Conservation (phyloP, 2,888 invertebrate genomes). For the Autographa pulchrina region DNA sequence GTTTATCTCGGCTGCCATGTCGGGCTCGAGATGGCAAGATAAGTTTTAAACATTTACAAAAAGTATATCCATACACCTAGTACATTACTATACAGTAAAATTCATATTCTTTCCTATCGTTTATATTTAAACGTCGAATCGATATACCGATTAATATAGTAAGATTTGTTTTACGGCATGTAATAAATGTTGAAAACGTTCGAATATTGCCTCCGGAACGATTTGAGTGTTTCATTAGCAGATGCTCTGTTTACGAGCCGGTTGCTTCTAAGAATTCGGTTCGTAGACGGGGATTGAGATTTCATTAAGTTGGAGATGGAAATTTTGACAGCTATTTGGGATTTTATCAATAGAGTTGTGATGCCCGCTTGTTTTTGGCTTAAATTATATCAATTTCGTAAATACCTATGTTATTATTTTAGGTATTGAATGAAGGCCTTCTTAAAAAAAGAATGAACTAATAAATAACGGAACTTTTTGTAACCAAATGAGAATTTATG, state of each 20-base stretch:
- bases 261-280: slow-evolving; percentile 1
- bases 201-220: background rate
- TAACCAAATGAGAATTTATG: background rate
- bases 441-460: background rate
- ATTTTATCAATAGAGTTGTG: background rate
- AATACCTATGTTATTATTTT: no score
- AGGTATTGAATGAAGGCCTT: background rate
- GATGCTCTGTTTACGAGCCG: background rate
- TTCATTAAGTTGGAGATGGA: background rate
- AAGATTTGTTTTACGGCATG: background rate
- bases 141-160: background rate
- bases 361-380: background rate
- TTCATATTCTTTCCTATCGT: background rate
- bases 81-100: background rate
- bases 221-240: slow-evolving; percentile 3
- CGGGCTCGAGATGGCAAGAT: slow-evolving; percentile 44
- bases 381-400: background rate
- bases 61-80: slow-evolving; percentile 9
- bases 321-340: slow-evolving; percentile 1
- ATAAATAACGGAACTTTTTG: background rate
- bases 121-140: background rate
- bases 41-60: slow-evolving; percentile 49
- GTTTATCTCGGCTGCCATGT: slow-evolving; percentile 60
- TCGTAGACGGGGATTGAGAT: background rate
- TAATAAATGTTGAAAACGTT: slow-evolving; percentile 1